A percentile compares a stretch with the other conserved stretches of the same genome.
phyloP scores from a whole-genome alignment of 2,113 vertebrate species.

The Phylloscopus whistleri region DNA sequence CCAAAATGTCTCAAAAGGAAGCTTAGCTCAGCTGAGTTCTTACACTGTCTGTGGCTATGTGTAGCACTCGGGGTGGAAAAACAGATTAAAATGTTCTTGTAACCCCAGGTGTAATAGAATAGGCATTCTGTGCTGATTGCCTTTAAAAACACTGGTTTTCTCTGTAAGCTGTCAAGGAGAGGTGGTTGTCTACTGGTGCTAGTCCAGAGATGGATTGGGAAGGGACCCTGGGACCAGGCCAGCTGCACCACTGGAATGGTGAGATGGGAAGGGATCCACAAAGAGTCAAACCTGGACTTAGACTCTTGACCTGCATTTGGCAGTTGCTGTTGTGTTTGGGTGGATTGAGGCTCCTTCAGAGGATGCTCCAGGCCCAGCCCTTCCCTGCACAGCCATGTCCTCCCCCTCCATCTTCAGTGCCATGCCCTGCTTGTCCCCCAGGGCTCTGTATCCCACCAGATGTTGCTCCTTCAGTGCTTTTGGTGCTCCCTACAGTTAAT shows the following conservation, averaged over 20 bases:
- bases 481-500: background rate
- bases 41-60: accelerated
- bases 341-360: background rate
- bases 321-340: background rate
- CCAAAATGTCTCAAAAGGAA: background rate
- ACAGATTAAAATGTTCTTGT: background rate
- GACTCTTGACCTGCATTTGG: background rate
- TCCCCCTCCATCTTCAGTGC: background rate
- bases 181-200: background rate
- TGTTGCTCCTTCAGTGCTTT: background rate
- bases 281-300: too few species aligned
- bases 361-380: accelerated
- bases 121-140: background rate
- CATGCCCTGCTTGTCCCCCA: accelerated
- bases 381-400: accelerated
- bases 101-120: background rate
- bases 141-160: background rate
- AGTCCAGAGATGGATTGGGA: background rate
- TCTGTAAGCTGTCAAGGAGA: background rate
- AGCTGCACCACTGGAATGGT: accelerated
- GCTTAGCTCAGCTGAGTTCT: background rate
- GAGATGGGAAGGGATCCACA: background rate
- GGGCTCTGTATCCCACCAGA: background rate
- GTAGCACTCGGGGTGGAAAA: background rate
- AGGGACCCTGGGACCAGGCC: accelerated